Evolutionary conservation across 2,888 invertebrate genomes (phyloP), one percentile per base, ranked within the genome.

Genomic region (Strigamia crassipes): DNA sequence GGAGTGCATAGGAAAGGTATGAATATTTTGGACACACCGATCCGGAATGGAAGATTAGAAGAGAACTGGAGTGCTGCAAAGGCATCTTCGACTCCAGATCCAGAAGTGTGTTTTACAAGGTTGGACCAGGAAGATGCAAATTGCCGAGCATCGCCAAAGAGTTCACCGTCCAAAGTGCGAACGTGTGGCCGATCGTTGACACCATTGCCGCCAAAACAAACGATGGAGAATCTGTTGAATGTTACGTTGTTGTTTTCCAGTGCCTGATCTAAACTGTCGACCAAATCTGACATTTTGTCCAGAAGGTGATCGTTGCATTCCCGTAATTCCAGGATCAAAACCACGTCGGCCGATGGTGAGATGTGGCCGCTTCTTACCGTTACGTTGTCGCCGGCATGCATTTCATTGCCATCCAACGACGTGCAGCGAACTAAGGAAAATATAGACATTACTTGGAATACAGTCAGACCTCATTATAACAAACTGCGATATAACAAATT

Each of bases 291-390:
- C 80, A 95, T 82, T 23, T 89, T 90, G 82, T 90, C 90, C 51
- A 91, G 90, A 0, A 94, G 87, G 84, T 93, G 91, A 84, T 90
- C 90, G 89, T 96, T 97, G 87, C 97, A 97, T 6, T 90, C 89
- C 85, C 94, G 93, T 1, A 96, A 95, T 86, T 97, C 96, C 0
- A 97, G 91, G 81, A 97, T 92, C 87, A 97, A 94, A 81, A 97
- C 94, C 0, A 96, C 90, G 88, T 97, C 97, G 2, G 93, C 93
- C 5, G 94, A 93, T 83, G 80, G 85, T 84, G n/a, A 15, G 1
- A 61, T 1, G 2, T 61, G 38, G 9, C 38, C 21, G 9, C 61
- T 41, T 51, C 8, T 83, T 82, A 94, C 87, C 81, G 91, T 90
- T 81, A 92, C 89, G 87, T 94, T 93, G 10, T 92, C 91, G 1